phyloP scores from a whole-genome alignment of 1,140 invertebrate genomes.

The Rhyacophila brunnea region DNA sequence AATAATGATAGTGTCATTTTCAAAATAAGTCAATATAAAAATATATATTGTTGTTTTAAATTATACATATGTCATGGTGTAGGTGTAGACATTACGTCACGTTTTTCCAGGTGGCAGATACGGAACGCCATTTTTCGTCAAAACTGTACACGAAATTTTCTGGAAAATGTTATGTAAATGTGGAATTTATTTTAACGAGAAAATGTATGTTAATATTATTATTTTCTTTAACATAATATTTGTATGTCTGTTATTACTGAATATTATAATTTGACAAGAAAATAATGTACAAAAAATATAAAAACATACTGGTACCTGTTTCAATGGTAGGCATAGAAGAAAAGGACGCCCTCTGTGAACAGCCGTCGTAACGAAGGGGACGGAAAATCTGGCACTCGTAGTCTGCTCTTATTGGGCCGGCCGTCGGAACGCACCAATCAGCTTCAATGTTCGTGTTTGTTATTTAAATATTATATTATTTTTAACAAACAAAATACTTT shows the following conservation, averaged over 20 bases:
- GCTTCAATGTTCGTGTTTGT: conserved; percentile 18
- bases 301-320: conserved; percentile 23
- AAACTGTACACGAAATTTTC: too few species aligned
- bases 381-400: conserved; percentile 18
- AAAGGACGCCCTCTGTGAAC: conserved; percentile 22
- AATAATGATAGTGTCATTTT: too few species aligned
- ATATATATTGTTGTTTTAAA: too few species aligned
- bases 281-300: neutral
- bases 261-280: neutral
- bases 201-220: too few species aligned
- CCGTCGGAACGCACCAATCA: conserved; percentile 28
- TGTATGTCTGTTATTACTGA: too few species aligned
- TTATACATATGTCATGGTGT: too few species aligned
- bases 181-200: too few species aligned
- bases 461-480: conserved; percentile 23
- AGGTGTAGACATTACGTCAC: neutral
- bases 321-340: conserved; percentile 31
- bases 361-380: conserved; percentile 17
- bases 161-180: too few species aligned
- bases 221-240: too few species aligned
- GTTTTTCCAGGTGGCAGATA: too few species aligned
- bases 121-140: too few species aligned
- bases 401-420: conserved; percentile 19
- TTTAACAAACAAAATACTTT: conserved; percentile 12
- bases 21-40: too few species aligned